Evolutionary conservation across 2,797 vertebrate genomes (phyloP), one percentile per base, ranked within the genome.

Genomic region (Phoebastria nigripes): DNA sequence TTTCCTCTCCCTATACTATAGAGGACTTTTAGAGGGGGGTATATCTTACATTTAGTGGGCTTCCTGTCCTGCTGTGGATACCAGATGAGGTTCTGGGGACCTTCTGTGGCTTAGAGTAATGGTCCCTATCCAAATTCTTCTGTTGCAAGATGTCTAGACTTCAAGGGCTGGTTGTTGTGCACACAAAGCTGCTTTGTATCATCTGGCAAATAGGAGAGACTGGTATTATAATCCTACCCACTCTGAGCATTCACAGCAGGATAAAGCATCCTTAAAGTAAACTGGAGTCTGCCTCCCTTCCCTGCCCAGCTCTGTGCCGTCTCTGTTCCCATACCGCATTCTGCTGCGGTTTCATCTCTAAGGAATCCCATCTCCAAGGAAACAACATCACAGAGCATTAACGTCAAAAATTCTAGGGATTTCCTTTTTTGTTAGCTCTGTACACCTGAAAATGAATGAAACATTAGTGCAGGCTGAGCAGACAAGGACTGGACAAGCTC

Each of bases 201-300:
- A 52, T 93, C 61, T 93, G 90, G 78, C 78, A 87, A 93, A 74
- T 71, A 71, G 58, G 83, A 93, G 92, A 90, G 83, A 26, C 78
- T 89, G 81, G 78, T 92, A 49, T 80, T 92, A 33, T 41, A 81
- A 92, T 89, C 82, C 65, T 58, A 35, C 41, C 39, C 41, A n/a
- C 87, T 79, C 76, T 66, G 72, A 89, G 84, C 72, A 87, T 94
- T 96, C 94, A 87, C 33, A 89, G 86, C 63, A 91, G 78, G 74
- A 71, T 95, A 93, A 90, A 89, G 61, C 93, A 94, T 92, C 95
- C 90, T 93, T 92, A 80, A 94, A 95, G 94, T 95, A 93, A 95
- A 85, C 86, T 46, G 71, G 47, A 93, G 59, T 39, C 78, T 62
- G 92, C 37, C 76, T 90, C 63, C 1, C 0, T 62, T 91, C 85